Base-by-base conservation (phyloP, 2,888 invertebrate species). In the Strigamia maritima region DNA sequence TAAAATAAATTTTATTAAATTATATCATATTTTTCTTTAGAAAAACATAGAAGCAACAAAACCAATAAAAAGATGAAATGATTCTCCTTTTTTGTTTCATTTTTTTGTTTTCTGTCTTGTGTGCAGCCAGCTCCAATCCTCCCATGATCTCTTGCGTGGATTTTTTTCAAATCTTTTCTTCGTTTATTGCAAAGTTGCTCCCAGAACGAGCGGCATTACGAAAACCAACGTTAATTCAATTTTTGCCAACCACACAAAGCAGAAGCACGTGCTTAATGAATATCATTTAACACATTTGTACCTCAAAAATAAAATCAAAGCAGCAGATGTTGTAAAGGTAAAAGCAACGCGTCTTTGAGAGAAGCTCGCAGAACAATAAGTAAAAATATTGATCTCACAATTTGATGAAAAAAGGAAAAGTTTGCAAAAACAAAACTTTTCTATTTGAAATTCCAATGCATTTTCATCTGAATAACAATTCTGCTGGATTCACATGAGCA, bases 251-350 rank as follows among this genome's bases (percentile, higher is more conserved):
- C 49, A 49, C 49, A 49, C 2, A 49, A n/a, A 10, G n/a, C 49
- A n/a, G 49, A 10, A 49, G n/a, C 49, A 49, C 3, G 49, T 49
- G 49, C 10, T 49, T 49, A 49, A 49, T 49, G 49, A 49, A 49
- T 49, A 49, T 49, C 49, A 49, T 49, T 49, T 49, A 49, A 49
- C 49, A 49, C 49, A 49, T 49, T 49, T 49, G 49, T 49, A 49
- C 49, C 49, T 49, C 16, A 49, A 49, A 49, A 49, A 49, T n/a
- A 31, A 49, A 49, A 49, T 49, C 49, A n/a, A 49, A 49, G n/a
- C 49, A 49, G 16, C 49, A 49, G 49, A 49, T 49, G 49, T 49
- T n/a, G 49, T n/a, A 10, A 10, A 49, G 49, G 49, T 49, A 49
- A n/a, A 14, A 49, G 49, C n/a, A n/a, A n/a, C 49, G 14, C n/a